phyloP scores from a whole-genome alignment of 2,888 invertebrate species.

The Baccha elongata region DNA sequence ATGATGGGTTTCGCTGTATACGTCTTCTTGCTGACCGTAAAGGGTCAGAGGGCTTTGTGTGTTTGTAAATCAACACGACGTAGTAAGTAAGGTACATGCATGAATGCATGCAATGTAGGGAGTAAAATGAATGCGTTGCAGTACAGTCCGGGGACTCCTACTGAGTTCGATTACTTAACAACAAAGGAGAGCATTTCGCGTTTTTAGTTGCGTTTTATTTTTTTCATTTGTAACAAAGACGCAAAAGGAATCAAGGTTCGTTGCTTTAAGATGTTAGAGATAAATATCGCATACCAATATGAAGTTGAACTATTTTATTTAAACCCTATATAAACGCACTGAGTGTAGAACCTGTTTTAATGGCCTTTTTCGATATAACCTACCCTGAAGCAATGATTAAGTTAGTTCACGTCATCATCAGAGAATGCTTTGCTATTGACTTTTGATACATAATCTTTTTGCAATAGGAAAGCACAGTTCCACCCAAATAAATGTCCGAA shows the following conservation, averaged over 20 bases:
- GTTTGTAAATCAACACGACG: constrained; percentile 13
- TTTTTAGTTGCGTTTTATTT: neutral
- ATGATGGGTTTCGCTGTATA: constrained; percentile 46
- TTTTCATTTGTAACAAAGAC: constrained; percentile 22
- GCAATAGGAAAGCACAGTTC: too few relatives aligned
- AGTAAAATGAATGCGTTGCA: constrained; percentile 37
- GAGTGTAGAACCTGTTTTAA: too few relatives aligned
- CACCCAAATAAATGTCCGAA: too few relatives aligned
- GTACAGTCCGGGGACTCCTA: constrained; percentile 37
- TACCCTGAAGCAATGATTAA: too few relatives aligned
- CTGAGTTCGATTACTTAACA: constrained; percentile 40
- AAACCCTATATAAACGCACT: too few relatives aligned
- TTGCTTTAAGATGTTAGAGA: constrained; percentile 61
- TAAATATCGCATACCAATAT: constrained; percentile 48
- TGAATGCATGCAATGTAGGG: constrained; percentile 50
- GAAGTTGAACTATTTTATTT: constrained; percentile 8
- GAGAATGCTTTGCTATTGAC: too few relatives aligned
- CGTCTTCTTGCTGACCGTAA: constrained; percentile 39
- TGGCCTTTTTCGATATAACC: too few relatives aligned
- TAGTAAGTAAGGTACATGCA: constrained; percentile 35
- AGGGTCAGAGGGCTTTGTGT: constrained; percentile 55
- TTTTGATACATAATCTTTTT: too few relatives aligned
- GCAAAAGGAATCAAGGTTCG: constrained; percentile 72
- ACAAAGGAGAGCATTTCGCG: constrained; percentile 33
- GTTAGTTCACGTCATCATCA: too few relatives aligned